Conservation (phyloP, 2,888 invertebrate species). For the Platynereis dumerilii region DNA sequence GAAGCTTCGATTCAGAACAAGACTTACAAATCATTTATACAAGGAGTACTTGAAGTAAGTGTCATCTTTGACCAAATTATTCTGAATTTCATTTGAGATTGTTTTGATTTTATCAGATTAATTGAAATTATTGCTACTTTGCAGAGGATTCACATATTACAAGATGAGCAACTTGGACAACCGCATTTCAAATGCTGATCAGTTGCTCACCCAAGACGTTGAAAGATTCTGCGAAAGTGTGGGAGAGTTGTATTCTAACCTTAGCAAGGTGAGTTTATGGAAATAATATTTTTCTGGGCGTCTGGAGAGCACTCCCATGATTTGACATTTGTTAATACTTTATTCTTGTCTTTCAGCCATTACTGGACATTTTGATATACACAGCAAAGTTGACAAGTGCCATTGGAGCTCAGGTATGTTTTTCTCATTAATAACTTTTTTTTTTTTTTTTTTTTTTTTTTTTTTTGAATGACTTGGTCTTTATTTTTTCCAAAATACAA, state of each 20-base stretch:
- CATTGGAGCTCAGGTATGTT: slow-evolving; percentile 72
- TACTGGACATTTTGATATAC: slow-evolving; percentile 93
- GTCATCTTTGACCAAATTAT: not conserved
- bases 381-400: slow-evolving; percentile 86
- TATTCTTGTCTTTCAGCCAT: slow-evolving; percentile 68
- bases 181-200: slow-evolving; percentile 94
- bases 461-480: not conserved
- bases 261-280: slow-evolving; percentile 74
- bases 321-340: not conserved
- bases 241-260: slow-evolving; percentile 93
- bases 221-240: slow-evolving; percentile 97
- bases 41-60: slow-evolving; percentile 90
- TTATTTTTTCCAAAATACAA: no score
- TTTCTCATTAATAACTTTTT: not conserved
- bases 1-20: slow-evolving; percentile 87
- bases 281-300: not conserved
- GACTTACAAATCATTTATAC: slow-evolving; percentile 85
- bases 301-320: not conserved
- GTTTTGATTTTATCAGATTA: no score
- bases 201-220: slow-evolving; percentile 92
- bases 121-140: no score
- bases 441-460: not conserved
- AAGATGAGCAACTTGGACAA: slow-evolving; percentile 95
- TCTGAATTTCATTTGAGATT: no score
- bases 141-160: slow-evolving; percentile 92